These are phyloP conservation scores for Gari tellinella DNA, from an alignment of 2,888 invertebrate genomes.

Conservation along the genomic window DNA sequence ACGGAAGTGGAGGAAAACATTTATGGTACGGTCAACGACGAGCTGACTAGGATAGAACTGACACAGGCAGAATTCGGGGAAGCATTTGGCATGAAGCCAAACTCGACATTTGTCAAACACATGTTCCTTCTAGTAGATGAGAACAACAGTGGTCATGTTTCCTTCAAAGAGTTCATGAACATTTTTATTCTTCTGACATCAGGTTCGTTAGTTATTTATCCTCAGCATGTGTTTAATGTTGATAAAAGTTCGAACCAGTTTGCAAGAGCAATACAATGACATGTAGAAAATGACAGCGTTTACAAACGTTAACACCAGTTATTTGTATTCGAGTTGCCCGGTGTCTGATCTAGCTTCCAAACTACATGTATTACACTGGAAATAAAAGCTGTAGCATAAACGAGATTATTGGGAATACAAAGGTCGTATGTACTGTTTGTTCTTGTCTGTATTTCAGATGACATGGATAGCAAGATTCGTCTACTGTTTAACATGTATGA, in stretches of 20 bases:
- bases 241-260: too few species aligned
- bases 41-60: conserved; percentile 69
- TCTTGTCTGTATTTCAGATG: conserved; percentile 54
- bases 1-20: conserved; percentile 43
- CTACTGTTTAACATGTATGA: conserved; percentile 79
- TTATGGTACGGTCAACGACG: conserved; percentile 27
- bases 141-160: conserved; percentile 87
- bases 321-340: too few species aligned
- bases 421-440: not conserved
- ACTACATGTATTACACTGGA: too few species aligned
- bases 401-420: too few species aligned
- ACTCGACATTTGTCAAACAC: conserved; percentile 87
- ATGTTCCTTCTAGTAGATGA: conserved; percentile 87
- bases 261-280: too few species aligned
- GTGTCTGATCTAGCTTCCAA: too few species aligned
- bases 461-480: conserved; percentile 68
- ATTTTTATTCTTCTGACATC: conserved; percentile 87
- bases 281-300: too few species aligned
- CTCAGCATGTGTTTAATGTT: too few species aligned
- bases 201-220: too few species aligned
- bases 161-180: conserved; percentile 88
- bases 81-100: conserved; percentile 86
- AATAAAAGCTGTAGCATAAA: too few species aligned
- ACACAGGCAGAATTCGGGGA: conserved; percentile 87
- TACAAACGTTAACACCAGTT: too few species aligned